These are phyloP conservation scores for Drosophila littoralis DNA, from an alignment of 1,140 invertebrate genomes.

Conservation along the genomic window DNA sequence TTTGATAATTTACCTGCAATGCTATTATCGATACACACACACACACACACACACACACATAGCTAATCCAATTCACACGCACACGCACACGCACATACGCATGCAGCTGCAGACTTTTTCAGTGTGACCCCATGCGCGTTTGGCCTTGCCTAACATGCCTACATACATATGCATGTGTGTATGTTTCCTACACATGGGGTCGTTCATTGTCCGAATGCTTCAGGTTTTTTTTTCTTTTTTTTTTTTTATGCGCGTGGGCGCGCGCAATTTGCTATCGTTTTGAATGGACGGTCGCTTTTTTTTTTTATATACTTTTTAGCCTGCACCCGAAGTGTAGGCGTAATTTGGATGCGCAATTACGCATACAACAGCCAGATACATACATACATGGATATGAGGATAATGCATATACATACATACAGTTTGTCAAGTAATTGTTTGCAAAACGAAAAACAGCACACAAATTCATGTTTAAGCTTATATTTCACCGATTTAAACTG, in stretches of 20 bases:
- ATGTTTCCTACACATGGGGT: conserved; percentile 8
- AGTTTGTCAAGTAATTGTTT: too few relatives aligned
- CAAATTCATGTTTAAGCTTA: too few relatives aligned
- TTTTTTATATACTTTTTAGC: not conserved
- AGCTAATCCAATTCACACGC: not conserved
- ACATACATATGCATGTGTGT: not conserved
- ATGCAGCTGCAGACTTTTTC: conserved; percentile 23
- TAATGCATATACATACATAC: not conserved
- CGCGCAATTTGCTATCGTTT: conserved; percentile 21
- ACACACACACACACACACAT: not conserved
- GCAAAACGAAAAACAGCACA: too few relatives aligned
- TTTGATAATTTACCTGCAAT: conserved; percentile 33
- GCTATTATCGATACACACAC: conserved; percentile 33
- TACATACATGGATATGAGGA: not conserved
- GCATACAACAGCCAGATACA: not conserved
- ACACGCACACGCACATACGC: not conserved
- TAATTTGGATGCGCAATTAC: not conserved
- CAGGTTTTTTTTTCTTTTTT: not conserved
- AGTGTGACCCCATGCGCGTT: conserved; percentile 61
- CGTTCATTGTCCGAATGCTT: conserved; percentile 35
- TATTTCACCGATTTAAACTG: too few relatives aligned
- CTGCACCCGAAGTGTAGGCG: conserved; percentile 2
- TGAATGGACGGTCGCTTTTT: conserved; percentile 8
- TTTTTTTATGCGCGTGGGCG: conserved; percentile 47
- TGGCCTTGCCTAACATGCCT: conserved; percentile 50